Evolutionary conservation across 1,140 invertebrate genomes (phyloP).

Genomic region (Wasmannia auropunctata): DNA sequence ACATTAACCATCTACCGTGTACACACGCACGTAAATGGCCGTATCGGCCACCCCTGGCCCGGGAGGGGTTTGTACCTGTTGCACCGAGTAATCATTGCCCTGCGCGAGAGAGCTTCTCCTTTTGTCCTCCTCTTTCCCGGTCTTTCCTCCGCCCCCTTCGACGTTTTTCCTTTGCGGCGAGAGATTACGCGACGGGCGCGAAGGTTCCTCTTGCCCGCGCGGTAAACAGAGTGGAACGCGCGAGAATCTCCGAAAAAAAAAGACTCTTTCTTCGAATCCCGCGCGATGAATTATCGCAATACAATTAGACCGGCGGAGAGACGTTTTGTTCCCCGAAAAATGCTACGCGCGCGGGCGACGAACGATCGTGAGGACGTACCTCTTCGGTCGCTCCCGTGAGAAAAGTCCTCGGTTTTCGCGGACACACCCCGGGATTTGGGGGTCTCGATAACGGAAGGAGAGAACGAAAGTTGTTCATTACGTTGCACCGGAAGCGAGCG

Average conservation of each 20-base stretch:
- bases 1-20: conserved; percentile 81
- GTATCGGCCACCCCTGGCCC: conserved; percentile 59
- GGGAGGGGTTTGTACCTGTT: conserved; percentile 77
- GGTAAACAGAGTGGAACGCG: conserved; percentile 75
- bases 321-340: conserved; percentile 30
- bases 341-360: neutral
- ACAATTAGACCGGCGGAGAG: neutral
- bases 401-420: conserved; percentile 31
- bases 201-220: conserved; percentile 19
- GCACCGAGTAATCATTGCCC: conserved; percentile 74
- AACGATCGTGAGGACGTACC: neutral
- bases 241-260: conserved; percentile 31
- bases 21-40: conserved; percentile 72
- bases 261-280: neutral
- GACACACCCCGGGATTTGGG: conserved; percentile 4
- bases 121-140: conserved; percentile 48
- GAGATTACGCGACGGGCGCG: conserved; percentile 62
- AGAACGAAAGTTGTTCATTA: conserved; percentile 7
- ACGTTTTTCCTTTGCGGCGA: conserved; percentile 30
- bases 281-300: neutral
- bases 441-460: neutral
- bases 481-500: conserved; percentile 3
- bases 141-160: neutral
- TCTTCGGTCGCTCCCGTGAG: conserved; percentile 21
- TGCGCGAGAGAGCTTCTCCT: conserved; percentile 17